Base-by-base conservation (phyloP, 2,113 vertebrate species). In the Forbesichthys agassizii region DNA sequence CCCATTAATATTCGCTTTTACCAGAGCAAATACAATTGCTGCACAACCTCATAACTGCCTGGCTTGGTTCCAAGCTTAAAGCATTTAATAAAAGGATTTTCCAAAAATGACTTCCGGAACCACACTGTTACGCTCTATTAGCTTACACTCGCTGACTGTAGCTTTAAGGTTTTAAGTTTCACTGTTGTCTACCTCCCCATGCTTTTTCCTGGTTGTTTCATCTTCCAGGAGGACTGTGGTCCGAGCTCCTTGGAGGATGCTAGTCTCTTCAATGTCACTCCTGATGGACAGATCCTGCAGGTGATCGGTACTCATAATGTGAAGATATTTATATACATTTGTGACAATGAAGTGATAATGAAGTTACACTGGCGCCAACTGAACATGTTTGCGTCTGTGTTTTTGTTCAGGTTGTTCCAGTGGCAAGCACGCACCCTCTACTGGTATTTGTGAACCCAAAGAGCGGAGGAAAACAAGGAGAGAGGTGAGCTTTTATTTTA, bases 391-490 rank as follows among this genome's bases (percentile, higher is more conserved):
- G 27, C 36, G 13, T 57, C 10, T 77, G 5, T 74, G 33, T 78
- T 64, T 33, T 74, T 81, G 59, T 72, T 10, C 74, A 95, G 96
- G 91, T 95, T 70, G 89, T 85, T 66, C 93, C 94, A 0, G 75
- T 95, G 71, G 59, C 90, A 64, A 85, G 92, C 71, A 94, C 89
- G 42, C 95, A 95, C 79, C 96, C 96, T 3, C 92, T 97, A 74
- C 90, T 97, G 76, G 95, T 97, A 73, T 97, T 97, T 75, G 94
- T 97, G 52, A 98, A 98, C 74, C 96, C 94, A 33, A 98, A 95
- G 84, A 97, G 96, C 78, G 96, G 96, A 51, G 96, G 96, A 67
- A 98, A 96, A 75, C 96, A 97, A 83, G 96, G 96, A 0, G 90
- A 94, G 78, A 93, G 92, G 95, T 97, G 76, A 92, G 85, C 47